phyloP scores from a whole-genome alignment of 92 coral and sea anemone species.

The Porites cylindrica region DNA sequence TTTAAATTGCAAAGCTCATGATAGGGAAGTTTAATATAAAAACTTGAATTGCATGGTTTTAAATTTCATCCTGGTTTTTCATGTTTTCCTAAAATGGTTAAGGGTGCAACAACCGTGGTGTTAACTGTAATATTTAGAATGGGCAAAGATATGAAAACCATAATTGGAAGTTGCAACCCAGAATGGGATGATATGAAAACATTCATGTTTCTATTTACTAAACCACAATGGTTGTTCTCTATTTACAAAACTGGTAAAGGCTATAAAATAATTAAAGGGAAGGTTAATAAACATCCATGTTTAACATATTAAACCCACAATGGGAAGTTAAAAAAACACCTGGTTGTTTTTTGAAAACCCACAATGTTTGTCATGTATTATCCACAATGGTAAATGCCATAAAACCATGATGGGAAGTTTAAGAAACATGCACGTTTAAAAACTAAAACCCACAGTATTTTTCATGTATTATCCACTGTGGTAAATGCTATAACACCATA shows the following conservation, averaged over 20 bases:
- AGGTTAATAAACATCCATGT: background rate
- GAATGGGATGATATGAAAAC: background rate
- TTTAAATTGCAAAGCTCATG: no score
- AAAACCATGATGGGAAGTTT: background rate
- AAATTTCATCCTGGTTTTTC: no score
- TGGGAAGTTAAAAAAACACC: background rate
- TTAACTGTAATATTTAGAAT: background rate
- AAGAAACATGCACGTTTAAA: background rate
- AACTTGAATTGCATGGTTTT: no score
- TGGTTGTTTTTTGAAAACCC: background rate
- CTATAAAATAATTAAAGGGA: background rate
- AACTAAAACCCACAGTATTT: background rate
- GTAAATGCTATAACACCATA: background rate
- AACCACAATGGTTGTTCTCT: background rate
- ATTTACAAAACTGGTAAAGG: background rate
- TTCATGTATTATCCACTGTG: background rate
- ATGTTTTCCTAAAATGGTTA: no score
- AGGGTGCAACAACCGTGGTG: background rate
- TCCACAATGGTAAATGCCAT: background rate
- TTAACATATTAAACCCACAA: background rate
- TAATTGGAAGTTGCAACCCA: background rate
- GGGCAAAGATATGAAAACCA: background rate
- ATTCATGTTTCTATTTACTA: background rate
- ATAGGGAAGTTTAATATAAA: no score
- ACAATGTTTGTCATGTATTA: background rate